These are phyloP conservation scores for Philotrypesis tridentata DNA, from an alignment of 1,140 invertebrate genomes.

Conservation along the genomic window DNA sequence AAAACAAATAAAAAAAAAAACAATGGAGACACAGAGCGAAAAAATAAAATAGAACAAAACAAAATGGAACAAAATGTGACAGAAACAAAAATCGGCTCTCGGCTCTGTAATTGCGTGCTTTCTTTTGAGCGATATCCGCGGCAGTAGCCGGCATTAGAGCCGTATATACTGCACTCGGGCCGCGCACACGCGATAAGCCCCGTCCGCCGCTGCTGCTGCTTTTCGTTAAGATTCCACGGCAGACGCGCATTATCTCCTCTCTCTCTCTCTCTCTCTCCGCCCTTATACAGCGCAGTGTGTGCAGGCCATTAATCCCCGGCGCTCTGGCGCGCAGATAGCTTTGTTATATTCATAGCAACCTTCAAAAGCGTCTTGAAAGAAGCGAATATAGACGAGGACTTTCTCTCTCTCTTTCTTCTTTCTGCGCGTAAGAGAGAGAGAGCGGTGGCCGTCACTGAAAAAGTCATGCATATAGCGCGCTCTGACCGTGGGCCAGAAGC, in stretches of 20 bases:
- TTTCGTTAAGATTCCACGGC: conserved; percentile 47
- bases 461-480: not conserved
- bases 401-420: not conserved
- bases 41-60: too few species aligned
- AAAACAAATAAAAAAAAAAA: too few species aligned
- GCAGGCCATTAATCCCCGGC: conserved; percentile 40
- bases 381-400: not conserved
- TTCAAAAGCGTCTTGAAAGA: conserved; percentile 17
- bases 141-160: not conserved
- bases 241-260: conserved; percentile 7
- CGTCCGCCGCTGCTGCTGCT: not conserved
- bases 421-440: too few species aligned
- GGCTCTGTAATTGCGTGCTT: not conserved
- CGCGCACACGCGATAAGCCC: conserved; percentile 1
- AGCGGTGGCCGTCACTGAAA: too few species aligned
- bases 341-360: conserved; percentile 30
- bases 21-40: too few species aligned
- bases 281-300: conserved; percentile 14
- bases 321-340: conserved; percentile 33
- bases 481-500: not conserved
- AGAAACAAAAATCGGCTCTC: too few species aligned
- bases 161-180: too few species aligned
- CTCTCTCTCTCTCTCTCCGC: too few species aligned
- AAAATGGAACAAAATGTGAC: too few species aligned
- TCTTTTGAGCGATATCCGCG: not conserved